These are phyloP conservation scores for Thyatira batis DNA, from an alignment of 2,888 invertebrate genomes.

Conservation along the genomic window DNA sequence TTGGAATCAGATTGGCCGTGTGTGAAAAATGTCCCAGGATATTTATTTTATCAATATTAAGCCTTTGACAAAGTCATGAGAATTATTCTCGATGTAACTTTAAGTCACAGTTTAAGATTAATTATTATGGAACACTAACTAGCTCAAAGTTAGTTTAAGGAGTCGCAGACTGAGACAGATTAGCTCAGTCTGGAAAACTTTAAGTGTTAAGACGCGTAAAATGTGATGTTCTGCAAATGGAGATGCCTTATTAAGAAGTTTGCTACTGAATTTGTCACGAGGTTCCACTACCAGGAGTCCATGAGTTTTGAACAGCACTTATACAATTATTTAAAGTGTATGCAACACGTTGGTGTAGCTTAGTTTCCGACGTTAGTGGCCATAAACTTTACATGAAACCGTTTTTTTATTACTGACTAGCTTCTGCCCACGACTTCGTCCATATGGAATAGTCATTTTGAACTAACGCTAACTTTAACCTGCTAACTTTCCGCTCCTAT, in stretches of 20 bases:
- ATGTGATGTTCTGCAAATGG: background rate
- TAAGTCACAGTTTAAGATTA: constrained; percentile 10
- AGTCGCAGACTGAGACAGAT: constrained; percentile 16
- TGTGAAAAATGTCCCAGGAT: too few species aligned
- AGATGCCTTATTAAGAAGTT: background rate
- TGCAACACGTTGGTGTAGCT: too few species aligned
- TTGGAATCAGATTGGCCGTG: too few species aligned
- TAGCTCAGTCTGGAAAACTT: constrained; percentile 14
- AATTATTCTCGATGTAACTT: constrained; percentile 10
- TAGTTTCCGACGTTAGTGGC: background rate
- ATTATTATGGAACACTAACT: constrained; percentile 11
- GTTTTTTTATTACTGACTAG: too few species aligned
- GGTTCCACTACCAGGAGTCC: background rate
- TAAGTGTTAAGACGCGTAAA: background rate
- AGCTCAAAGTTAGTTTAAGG: constrained; percentile 16
- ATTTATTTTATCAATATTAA: too few species aligned
- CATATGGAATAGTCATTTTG: too few species aligned
- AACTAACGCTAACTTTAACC: too few species aligned
- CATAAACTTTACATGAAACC: too few species aligned
- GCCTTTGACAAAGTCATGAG: constrained; percentile 16
- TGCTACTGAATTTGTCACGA: background rate
- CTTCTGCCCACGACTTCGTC: too few species aligned
- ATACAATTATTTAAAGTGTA: background rate
- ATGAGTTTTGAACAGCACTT: background rate
- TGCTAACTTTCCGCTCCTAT: too few species aligned